phyloP scores from a whole-genome alignment of 2,797 vertebrate species.

The Choloepus didactylus region DNA sequence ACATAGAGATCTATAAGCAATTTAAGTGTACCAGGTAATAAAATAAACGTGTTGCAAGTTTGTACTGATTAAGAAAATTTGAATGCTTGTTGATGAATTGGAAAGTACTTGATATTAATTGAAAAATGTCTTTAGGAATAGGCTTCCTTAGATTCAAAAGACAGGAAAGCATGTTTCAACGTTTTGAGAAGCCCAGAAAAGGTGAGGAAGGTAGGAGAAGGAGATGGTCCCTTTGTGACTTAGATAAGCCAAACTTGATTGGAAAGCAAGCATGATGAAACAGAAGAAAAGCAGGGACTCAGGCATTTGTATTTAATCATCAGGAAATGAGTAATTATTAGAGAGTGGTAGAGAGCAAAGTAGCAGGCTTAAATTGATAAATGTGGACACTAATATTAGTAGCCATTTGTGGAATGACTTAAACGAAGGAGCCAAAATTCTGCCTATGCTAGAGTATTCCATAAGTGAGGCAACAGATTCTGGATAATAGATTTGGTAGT shows the following conservation, averaged over 20 bases:
- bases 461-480: not conserved
- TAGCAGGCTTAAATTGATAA: not conserved
- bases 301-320: not conserved
- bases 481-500: not conserved
- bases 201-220: not conserved
- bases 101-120: not conserved
- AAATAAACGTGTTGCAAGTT: not conserved
- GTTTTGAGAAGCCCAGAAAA: not conserved
- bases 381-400: not conserved
- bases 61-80: not conserved
- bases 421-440: not conserved
- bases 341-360: not conserved
- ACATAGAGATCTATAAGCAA: not conserved
- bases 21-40: not conserved
- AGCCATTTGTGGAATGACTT: not conserved
- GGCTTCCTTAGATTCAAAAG: conserved; percentile 9
- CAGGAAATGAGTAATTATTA: not conserved
- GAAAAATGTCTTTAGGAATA: not conserved
- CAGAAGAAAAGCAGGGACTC: not conserved
- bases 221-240: not conserved
- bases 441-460: too few relatives aligned
- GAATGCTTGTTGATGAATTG: not conserved
- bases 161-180: not conserved
- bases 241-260: not conserved
- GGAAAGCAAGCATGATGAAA: not conserved